Base-by-base conservation (phyloP, 2,888 invertebrate species). In the Ichneumoninae sp. region DNA sequence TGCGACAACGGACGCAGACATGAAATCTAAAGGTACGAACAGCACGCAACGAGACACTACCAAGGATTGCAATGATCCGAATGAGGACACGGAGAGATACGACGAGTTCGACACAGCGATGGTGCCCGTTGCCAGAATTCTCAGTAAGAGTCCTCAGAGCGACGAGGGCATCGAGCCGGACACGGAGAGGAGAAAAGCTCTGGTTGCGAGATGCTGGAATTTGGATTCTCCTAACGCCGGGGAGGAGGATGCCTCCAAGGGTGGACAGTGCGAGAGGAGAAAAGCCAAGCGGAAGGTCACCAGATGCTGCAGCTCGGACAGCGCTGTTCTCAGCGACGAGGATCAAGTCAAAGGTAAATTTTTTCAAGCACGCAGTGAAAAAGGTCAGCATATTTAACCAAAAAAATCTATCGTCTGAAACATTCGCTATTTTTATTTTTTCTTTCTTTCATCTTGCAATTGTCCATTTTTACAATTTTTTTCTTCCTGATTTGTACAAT, bases 221-320 rank as follows among this genome's bases (percentile, higher is more conserved):
- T 86, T 93, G 7, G 95, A 95, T 88, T 95, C 95, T 4, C 95
- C 95, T 0, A 94, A 95, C 8, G 95, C 95, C 81, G 93, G 95
- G 88, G 95, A 95, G 87, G 95, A 95, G 40, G 93, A 93, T n/a
- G 82, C 81, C 7, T 68, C 86, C 69, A 80, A 85, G 54, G 26
- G 54, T 60, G 71, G 71, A 70, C 69, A 85, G 10, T 83, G 82
- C 65, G 89, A 90, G 47, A 88, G 76, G 30, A 88, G 83, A 69
- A 86, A 86, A 66, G 88, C 89, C 54, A 93, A 92, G 81, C 86
- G 89, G 63, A 89, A 88, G 69, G 94, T 94, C 70, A 92, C 93
- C 69, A 92, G 94, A 87, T 94, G 95, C 89, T 94, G 94, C 75
- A 95, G 95, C 89, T 94, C 94, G 1, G 95, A 95, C 90, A 95